Base-by-base conservation (phyloP, 2,113 vertebrate genomes). In the Hippocampus mohnikei region DNA sequence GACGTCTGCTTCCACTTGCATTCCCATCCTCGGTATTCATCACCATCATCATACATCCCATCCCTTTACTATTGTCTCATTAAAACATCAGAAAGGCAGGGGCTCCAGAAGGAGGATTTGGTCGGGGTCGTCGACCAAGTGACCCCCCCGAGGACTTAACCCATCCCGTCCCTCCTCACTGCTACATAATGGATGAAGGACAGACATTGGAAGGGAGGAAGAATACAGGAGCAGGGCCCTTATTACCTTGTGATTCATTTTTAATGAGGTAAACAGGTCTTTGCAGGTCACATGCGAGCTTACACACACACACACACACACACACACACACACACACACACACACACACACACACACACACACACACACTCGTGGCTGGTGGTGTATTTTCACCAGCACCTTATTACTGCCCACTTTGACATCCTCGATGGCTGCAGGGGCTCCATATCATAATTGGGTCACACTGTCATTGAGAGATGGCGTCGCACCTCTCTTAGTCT, bases 221-320 rank as follows among this genome's bases (percentile, higher is more conserved):
- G 59, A 42, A 66, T 60, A 41, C 33, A 71, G 74, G 65, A 69
- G 70, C 1, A 8, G 73, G 78, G 78, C 76, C 85, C 86, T 85
- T 91, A 91, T 92, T 91, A 90, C 86, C 87, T 92, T 86, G 69
- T 84, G 86, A 90, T 92, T 90, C 53, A 91, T 92, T 91, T 92
- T 92, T 91, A 91, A 92, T 92, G 89, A 90, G 83, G 85, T 85
- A 90, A 90, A 89, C 91, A 88, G 89, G 88, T 90, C 88, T 89
- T 88, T 84, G 75, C 85, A 79, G 92, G 92, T 92, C 91, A 92
- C 81, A 84, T 84, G 81, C 33, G 61, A 62, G 65, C 85, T 81
- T 75, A 74, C 81, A 67, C 84, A 81, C 68, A 66, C 44, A 42
- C 41, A 42, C 8, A 42, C 41, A 42, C 41, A 41, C 41, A 41